Evolutionary conservation across 2,888 invertebrate genomes (phyloP).

Genomic region (Horisme vitalbata): DNA sequence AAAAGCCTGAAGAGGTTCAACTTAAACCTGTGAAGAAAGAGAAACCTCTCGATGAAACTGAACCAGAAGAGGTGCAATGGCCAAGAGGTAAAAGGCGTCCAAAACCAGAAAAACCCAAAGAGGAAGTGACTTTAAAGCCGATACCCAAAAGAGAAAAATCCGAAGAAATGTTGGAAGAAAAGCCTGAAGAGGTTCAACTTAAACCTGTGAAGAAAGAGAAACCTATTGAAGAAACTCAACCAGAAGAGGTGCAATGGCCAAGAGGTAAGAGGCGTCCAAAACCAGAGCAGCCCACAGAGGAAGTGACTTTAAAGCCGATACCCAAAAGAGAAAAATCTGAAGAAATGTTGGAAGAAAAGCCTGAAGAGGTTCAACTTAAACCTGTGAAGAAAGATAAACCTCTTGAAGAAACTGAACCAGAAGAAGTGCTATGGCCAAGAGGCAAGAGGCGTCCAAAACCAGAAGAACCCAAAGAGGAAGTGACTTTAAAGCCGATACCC

Average conservation of each 20-base stretch:
- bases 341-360: slow-evolving; percentile 56
- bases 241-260: slow-evolving; percentile 7
- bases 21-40: slow-evolving; percentile 49
- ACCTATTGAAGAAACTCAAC: neutral
- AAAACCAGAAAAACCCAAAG: slow-evolving; percentile 48
- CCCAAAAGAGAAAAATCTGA: slow-evolving; percentile 49
- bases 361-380: slow-evolving; percentile 11
- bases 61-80: slow-evolving; percentile 42
- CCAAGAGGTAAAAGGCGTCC: slow-evolving; percentile 46
- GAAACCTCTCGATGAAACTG: slow-evolving; percentile 30
- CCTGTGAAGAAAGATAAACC: slow-evolving; percentile 43
- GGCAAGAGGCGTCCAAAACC: slow-evolving; percentile 27
- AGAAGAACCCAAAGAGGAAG: slow-evolving; percentile 49
- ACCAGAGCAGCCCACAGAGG: slow-evolving; percentile 46
- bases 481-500: slow-evolving; percentile 42
- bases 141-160: slow-evolving; percentile 36
- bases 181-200: neutral
- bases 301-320: slow-evolving; percentile 44
- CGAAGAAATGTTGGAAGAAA: slow-evolving; percentile 4
- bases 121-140: slow-evolving; percentile 49
- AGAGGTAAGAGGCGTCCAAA: slow-evolving; percentile 13
- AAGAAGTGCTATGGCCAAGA: slow-evolving; percentile 40
- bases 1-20: slow-evolving; percentile 61
- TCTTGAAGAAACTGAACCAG: slow-evolving; percentile 32
- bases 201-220: slow-evolving; percentile 2